Base-by-base conservation (phyloP, 2,888 invertebrate species). In the Leuctra nigra region DNA sequence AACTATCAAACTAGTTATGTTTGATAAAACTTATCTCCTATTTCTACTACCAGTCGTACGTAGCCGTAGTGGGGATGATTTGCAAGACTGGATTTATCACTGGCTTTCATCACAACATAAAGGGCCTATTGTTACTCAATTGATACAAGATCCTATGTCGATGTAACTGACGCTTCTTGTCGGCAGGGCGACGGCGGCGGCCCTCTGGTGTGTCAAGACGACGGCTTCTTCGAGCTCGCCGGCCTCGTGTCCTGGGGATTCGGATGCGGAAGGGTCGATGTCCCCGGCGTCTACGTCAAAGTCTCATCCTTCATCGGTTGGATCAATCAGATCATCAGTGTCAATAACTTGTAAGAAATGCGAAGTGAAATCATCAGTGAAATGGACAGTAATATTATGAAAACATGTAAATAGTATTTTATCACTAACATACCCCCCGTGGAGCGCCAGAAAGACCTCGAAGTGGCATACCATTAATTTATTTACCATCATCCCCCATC, bases 281-380 rank as follows among this genome's bases (percentile, higher is more conserved):
- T 93, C 55, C 96, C 96, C 25, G 96, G 94, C n/a, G 95, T 96
- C 60, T 96, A 96, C 72, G 94, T 95, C 24, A 92, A 94, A 76
- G 94, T 96, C 9, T 92, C 94, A 2, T 84, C 92, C 41, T 96
- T 94, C 75, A 91, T 94, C 66, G 91, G 93, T 62, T 96, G 96
- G 96, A 95, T 96, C 70, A 93, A 93, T 77, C 93, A 94, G 78
- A 94, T 94, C 66, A 94, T 94, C 69, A 92, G 92, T 69, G 93
- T 93, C 66, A 94, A 94, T 75, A 92, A 92, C 74, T 39, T 61
- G 39, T 61, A 56, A 35, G 14, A 33, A 6, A 38, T 38, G 13
- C 38, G n/a, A 38, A 38, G 38, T 38, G n/a, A 38, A 38, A 38
- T 14, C n/a, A n/a, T n/a, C 38, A 38, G 4, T 9, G 6, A 29